A percentile compares a stretch with the other conserved stretches of the same genome.
Conservation (phyloP, 53 echinoderm and acorn worm species). For the Echinarachnius parma region DNA sequence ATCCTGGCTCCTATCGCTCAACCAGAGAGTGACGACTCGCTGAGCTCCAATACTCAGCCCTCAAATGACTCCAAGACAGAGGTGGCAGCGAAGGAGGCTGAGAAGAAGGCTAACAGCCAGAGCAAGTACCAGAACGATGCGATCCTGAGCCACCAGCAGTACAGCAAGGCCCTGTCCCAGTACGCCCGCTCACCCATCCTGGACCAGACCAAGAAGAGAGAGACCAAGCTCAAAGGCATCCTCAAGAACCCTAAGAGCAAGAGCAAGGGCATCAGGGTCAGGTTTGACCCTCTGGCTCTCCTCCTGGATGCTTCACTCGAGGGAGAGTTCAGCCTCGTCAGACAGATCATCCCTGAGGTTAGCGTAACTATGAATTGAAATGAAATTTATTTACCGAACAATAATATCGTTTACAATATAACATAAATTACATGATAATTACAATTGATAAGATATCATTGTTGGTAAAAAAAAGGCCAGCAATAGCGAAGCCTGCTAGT, state of each 20-base stretch:
- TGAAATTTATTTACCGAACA: too few species aligned
- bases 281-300: conserved; percentile 95
- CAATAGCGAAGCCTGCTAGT: too few species aligned
- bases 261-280: conserved; percentile 69
- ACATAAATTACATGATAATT: too few species aligned
- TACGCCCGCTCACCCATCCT: conserved; percentile 71
- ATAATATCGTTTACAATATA: too few species aligned
- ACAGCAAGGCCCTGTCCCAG: conserved; percentile 76
- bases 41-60: conserved; percentile 5
- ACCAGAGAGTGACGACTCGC: conserved; percentile 20
- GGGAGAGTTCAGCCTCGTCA: conserved; percentile 91
- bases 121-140: conserved; percentile 67
- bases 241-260: conserved; percentile 75
- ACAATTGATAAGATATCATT: too few species aligned
- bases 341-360: conserved; percentile 92
- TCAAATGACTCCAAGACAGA: conserved; percentile 35
- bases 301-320: conserved; percentile 94
- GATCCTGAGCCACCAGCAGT: conserved; percentile 83
- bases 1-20: conserved; percentile 1
- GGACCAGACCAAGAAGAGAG: conserved; percentile 59
- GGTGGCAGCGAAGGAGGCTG: conserved; percentile 23
- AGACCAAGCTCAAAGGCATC: conserved; percentile 63
- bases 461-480: too few species aligned
- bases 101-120: conserved; percentile 23
- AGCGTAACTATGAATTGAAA: too few species aligned